Base-by-base conservation (phyloP, 64 coral and sea anemone species). In the Stylophora pistillata region DNA sequence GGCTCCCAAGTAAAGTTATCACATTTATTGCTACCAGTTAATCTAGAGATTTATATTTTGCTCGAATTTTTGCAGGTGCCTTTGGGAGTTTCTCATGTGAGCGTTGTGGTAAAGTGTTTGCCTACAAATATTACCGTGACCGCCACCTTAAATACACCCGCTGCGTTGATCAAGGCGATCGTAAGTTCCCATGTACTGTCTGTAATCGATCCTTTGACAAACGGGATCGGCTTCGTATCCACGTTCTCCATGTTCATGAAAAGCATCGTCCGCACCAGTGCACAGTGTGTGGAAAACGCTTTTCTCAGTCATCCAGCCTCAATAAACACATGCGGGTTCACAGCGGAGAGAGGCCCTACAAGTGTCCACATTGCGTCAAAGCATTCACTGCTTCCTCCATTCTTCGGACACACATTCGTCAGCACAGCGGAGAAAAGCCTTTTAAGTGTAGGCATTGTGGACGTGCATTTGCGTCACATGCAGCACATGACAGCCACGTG, bases 281-380 rank as follows among this genome's bases (percentile, higher is more conserved):
- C 56, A 77, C 54, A 29, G 94, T 89, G 62, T 95, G 94, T 34
- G 86, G 82, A 10, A 95, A 95, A 82, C 94, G 94, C 27, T 95
- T 95, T 55, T 95, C 94, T 26, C 94, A 95, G 78, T 95, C 94
- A 30, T 95, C 94, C n/a, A 95, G 94, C 29, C 94, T 95, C 31
- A 95, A 95, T 77, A 95, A 95, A 80, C 94, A 95, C 73, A 88
- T 95, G 86, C 82, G 93, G 86, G 88, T 95, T 11, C 94, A 95
- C 66, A 95, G 94, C 72, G 94, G 94, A 10, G 89, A 92, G 5
- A 78, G 94, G 56, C 94, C 94, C 47, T 95, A 95, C 65, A 92
- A 92, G 71, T 95, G 94, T 56, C 89, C 94, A 13, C 86, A 95
- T 16, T 95, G 94, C 20, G 86, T 87, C 74, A 95, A 95, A 73